phyloP scores from a whole-genome alignment of 2,888 invertebrate genomes.

The Mallateleia sp. region DNA sequence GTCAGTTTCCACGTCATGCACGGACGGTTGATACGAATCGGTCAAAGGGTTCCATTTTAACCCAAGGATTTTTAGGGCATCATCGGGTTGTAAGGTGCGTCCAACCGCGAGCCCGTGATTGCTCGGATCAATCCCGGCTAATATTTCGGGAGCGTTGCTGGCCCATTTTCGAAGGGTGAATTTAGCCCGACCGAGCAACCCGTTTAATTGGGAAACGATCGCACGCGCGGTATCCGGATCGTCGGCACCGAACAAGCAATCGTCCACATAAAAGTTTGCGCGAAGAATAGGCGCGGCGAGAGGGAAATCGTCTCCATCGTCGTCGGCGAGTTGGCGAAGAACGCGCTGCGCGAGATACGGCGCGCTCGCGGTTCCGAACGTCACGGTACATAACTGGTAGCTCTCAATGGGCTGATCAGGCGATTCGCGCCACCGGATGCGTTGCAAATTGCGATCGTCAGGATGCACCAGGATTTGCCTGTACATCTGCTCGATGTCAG shows the following conservation, averaged over 20 bases:
- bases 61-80: background rate
- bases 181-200: background rate
- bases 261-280: slow-evolving; percentile 5
- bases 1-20: too few species aligned
- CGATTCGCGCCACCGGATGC: too few species aligned
- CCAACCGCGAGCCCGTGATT: slow-evolving; percentile 10
- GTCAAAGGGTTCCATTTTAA: background rate
- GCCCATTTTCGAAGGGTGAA: slow-evolving; percentile 12
- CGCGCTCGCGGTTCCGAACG: too few species aligned
- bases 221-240: background rate
- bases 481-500: too few species aligned
- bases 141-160: background rate
- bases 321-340: background rate
- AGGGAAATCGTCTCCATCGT: slow-evolving; percentile 11
- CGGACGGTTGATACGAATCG: background rate
- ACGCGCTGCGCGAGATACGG: too few species aligned
- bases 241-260: background rate
- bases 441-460: too few species aligned
- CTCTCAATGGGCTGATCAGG: too few species aligned
- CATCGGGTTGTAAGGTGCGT: too few species aligned
- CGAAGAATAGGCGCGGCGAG: background rate
- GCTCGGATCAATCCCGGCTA: background rate
- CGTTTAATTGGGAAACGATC: background rate
- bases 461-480: too few species aligned
- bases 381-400: too few species aligned